phyloP scores from a whole-genome alignment of 2,888 invertebrate species.

The Atethmia centrago region DNA sequence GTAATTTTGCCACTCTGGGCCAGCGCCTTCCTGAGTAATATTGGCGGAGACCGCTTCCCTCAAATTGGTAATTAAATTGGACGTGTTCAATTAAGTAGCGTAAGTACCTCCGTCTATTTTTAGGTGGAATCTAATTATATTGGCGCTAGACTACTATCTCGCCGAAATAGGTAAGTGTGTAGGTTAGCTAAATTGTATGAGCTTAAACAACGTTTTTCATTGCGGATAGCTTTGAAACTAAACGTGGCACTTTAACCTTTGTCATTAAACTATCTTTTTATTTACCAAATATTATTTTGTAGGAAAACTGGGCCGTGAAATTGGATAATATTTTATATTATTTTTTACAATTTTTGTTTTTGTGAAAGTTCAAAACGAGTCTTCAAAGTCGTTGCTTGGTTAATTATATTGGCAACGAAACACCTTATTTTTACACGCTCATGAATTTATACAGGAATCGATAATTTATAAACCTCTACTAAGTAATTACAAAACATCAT shows the following conservation, averaged over 20 bases:
- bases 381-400: background rate
- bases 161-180: background rate
- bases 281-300: background rate
- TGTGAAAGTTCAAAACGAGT: background rate
- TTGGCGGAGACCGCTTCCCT: background rate
- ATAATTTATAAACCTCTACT: background rate
- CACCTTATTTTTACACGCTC: background rate
- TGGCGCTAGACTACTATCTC: background rate
- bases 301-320: background rate
- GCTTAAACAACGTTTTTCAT: background rate
- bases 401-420: background rate
- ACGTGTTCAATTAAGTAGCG: slow-evolving; percentile 35
- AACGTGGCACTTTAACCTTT: background rate
- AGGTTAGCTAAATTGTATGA: background rate
- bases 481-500: background rate
- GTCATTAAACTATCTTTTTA: background rate
- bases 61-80: slow-evolving; percentile 33
- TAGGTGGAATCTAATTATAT: slow-evolving; percentile 25
- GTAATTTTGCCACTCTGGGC: too few relatives aligned
- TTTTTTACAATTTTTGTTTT: background rate
- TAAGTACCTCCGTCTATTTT: slow-evolving; percentile 10
- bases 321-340: background rate
- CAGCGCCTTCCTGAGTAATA: background rate
- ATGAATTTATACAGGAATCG: background rate
- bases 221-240: background rate